Conservation (phyloP, 2,888 invertebrate genomes). For the Metacarcinus magister region DNA sequence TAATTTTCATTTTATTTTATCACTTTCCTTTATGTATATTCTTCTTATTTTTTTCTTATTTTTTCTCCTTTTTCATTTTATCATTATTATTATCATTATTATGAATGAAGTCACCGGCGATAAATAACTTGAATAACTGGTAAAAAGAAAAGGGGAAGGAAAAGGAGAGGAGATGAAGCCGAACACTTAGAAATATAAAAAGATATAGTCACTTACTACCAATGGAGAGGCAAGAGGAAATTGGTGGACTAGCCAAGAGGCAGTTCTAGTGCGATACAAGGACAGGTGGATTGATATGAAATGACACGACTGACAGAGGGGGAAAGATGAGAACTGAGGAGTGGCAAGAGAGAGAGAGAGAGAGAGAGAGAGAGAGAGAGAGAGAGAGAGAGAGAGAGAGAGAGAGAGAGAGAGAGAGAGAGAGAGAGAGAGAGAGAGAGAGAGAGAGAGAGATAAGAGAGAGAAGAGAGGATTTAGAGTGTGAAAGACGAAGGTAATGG, state of each 20-base stretch:
- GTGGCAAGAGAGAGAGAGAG: too few species aligned
- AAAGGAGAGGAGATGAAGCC: background rate
- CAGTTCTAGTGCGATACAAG: background rate
- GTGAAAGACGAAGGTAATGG: slow-evolving; percentile 14
- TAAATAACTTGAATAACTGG: background rate
- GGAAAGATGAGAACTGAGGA: background rate
- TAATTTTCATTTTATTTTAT: too few species aligned
- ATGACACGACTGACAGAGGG: slow-evolving; percentile 20
- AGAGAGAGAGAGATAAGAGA: too few species aligned
- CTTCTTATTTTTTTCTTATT: background rate
- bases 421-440: background rate
- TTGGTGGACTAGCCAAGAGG: slow-evolving; percentile 18
- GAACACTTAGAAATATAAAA: background rate
- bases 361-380: too few species aligned
- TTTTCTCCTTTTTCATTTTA: background rate
- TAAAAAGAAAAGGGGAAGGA: background rate
- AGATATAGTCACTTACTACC: background rate
- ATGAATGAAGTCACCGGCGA: background rate
- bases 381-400: too few species aligned
- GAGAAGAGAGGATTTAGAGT: background rate
- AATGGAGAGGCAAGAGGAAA: background rate
- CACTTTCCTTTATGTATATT: background rate
- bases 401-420: too few species aligned
- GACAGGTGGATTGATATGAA: slow-evolving; percentile 27
- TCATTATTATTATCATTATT: background rate